phyloP scores from a whole-genome alignment of 2,888 invertebrate genomes.

The Carterocephalus palaemon region DNA sequence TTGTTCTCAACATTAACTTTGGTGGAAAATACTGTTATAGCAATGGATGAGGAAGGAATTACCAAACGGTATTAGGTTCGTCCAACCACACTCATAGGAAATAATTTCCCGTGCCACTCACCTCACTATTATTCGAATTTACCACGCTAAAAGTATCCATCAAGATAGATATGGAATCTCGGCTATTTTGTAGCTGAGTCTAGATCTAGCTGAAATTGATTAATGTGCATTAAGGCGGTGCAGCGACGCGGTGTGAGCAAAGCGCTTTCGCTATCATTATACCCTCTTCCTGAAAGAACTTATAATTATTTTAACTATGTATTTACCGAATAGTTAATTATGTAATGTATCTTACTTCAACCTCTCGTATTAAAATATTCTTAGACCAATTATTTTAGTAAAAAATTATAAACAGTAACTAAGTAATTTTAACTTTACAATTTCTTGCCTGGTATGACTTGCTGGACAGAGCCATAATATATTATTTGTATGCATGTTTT shows the following conservation, averaged over 20 bases:
- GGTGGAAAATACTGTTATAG: too few relatives aligned
- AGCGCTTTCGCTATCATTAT: slow-evolving; percentile 9
- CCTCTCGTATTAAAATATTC: too few relatives aligned
- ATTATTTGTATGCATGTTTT: too few relatives aligned
- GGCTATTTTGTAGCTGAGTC: slow-evolving; percentile 15
- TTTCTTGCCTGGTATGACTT: too few relatives aligned
- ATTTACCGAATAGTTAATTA: too few relatives aligned
- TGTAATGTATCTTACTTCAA: too few relatives aligned
- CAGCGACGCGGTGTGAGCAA: slow-evolving; percentile 7
- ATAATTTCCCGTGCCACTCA: slow-evolving; percentile 14
- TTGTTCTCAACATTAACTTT: too few relatives aligned
- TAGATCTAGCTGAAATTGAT: slow-evolving; percentile 17
- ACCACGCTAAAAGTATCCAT: slow-evolving; percentile 16
- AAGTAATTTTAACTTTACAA: too few relatives aligned
- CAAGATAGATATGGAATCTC: slow-evolving; percentile 20
- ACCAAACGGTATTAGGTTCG: slow-evolving; percentile 7
- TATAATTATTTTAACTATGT: too few relatives aligned
- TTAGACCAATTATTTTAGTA: too few relatives aligned
- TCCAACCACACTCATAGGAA: slow-evolving; percentile 23
- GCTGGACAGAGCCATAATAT: too few relatives aligned
- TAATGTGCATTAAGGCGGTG: slow-evolving; percentile 8
- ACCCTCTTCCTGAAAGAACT: neutral
- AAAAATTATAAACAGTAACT: too few relatives aligned
- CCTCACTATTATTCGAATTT: slow-evolving; percentile 11
- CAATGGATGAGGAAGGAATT: slow-evolving; percentile 2